Base-by-base conservation (phyloP, 1,140 invertebrate species). In the Drosophila seguyi region DNA sequence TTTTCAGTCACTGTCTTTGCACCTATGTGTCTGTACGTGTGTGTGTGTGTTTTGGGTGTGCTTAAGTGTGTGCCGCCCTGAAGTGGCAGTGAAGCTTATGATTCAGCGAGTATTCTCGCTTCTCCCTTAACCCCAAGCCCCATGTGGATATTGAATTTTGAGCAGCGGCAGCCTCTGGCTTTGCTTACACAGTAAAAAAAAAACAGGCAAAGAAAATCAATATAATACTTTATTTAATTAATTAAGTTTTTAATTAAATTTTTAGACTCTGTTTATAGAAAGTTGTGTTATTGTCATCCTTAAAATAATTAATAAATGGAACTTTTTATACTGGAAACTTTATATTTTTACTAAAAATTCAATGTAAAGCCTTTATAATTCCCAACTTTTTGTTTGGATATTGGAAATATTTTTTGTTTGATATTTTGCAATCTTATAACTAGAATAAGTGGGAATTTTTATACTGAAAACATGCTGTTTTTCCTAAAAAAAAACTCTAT, bases 91-190 rank as follows among this genome's bases (percentile, higher is more conserved):
- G 68, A 39, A 72, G 44, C 68, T 58, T 72, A 72, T 72, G 68
- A 72, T 72, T 72, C 67, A 72, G 66, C 36, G 52, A 58, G 36
- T 39, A 29, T 67, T 44, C 14, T 36, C 7, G 29, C 16, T 18
- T n/a, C 52, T 20, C 42, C 56, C 65, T 48, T 41, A 27, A 56
- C 65, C 41, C 48, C 42, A 22, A 68, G n/a, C 50, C 31, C 41
- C 44, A 60, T 13, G 38, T 72, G 67, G 52, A 72, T 72, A 72
- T 72, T 72, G 68, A 72, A 72, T 72, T 72, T 50, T 58, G 62
- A 68, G 39, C 71, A 65, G 60, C 18, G 38, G 5, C 25, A 31
- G n/a, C 11, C 29, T 25, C 22, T 25, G 50, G 14, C 18, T 16
- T 53, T 10, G 31, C 18, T 36, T 22, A 11, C 52, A 53, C 14